Evolutionary conservation across 2,797 vertebrate species (phyloP).

Genomic region (Triplophysa yarkandensis): DNA sequence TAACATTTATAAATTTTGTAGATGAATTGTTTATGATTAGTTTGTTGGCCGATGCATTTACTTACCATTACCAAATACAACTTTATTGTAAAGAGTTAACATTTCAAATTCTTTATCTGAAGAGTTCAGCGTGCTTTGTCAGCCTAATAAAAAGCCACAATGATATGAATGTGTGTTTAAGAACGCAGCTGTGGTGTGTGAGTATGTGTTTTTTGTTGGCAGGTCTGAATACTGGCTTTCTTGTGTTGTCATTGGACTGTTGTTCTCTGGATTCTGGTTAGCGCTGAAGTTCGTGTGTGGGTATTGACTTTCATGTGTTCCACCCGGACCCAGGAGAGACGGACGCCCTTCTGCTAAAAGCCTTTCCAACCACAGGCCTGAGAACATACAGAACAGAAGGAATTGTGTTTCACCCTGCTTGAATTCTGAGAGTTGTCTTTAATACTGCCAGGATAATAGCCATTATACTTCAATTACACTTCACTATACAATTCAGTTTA

Average conservation of each 20-base stretch:
- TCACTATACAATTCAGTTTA: background rate
- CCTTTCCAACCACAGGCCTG: constrained; percentile 40
- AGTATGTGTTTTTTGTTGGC: background rate
- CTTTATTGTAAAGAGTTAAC: too few relatives aligned
- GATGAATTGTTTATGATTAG: too few relatives aligned
- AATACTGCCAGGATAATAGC: constrained; percentile 29
- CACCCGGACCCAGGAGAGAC: constrained; percentile 32
- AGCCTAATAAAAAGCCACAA: constrained; percentile 27
- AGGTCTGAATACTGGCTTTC: background rate
- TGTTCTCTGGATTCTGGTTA: constrained; percentile 34
- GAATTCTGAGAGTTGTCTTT: constrained; percentile 26
- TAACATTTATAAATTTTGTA: too few relatives aligned
- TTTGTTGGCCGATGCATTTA: too few relatives aligned
- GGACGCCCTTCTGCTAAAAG: constrained; percentile 25
- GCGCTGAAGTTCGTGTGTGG: constrained; percentile 26
- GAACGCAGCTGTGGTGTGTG: constrained; percentile 11
- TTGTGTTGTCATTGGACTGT: constrained; percentile 39
- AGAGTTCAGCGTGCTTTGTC: background rate
- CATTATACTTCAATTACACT: constrained; percentile 25
- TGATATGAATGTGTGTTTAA: constrained; percentile 20
- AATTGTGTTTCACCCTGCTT: constrained; percentile 24
- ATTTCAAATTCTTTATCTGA: background rate
- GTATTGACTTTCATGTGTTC: constrained; percentile 40
- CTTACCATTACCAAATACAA: too few relatives aligned
- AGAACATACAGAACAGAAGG: constrained; percentile 31